Conservation (phyloP, 2,888 invertebrate genomes). For the Pachydiplax longipennis region DNA sequence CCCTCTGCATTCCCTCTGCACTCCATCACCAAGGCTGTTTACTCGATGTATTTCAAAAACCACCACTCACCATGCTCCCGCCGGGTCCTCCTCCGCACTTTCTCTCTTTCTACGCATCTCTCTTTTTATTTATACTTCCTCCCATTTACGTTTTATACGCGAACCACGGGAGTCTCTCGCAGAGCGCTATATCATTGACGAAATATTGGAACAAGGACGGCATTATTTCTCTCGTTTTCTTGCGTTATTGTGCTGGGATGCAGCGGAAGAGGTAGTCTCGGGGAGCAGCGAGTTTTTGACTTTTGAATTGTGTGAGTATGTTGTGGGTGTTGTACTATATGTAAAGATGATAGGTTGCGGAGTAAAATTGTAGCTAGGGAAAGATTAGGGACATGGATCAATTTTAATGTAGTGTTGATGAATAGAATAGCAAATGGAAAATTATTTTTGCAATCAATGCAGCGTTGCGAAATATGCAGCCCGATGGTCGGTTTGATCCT, state of each 20-base stretch:
- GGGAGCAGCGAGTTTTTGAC: no score
- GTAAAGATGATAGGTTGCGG: no score
- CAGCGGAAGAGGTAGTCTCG: no score
- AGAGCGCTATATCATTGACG: neutral
- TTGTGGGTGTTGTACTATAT: no score
- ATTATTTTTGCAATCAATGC: no score
- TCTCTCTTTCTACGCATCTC: neutral
- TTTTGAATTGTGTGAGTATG: no score
- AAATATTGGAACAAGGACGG: neutral
- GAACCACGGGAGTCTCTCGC: neutral
- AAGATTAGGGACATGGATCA: no score
- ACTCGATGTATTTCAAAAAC: neutral
- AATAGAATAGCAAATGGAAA: no score
- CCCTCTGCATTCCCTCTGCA: neutral
- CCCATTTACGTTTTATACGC: neutral
- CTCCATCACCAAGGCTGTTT: neutral
- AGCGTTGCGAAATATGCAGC: no score
- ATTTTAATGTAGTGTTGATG: no score
- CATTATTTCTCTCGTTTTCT: neutral
- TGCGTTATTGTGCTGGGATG: neutral
- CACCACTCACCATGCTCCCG: neutral
- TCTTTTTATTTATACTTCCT: neutral
- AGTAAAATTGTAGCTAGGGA: no score
- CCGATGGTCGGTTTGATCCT: no score
- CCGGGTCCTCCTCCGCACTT: neutral